Base-by-base conservation (phyloP, 2,113 vertebrate species). In the Oreochromis aureus region DNA sequence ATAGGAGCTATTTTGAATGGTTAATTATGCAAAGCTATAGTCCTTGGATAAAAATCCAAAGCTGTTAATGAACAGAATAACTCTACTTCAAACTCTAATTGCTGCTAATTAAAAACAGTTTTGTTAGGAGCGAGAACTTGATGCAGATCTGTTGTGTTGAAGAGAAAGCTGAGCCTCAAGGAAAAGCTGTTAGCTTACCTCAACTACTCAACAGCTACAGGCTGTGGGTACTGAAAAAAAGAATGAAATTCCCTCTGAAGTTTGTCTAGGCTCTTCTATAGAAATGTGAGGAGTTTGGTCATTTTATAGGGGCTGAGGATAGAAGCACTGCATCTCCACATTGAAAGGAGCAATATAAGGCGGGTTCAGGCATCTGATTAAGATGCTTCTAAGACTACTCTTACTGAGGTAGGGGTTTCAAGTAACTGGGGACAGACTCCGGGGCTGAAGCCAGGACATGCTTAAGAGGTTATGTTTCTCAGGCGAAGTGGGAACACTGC, bases 171-270 rank as follows among this genome's bases (percentile, higher is more conserved):
- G 44, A 76, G 44, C 24, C 9, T 19, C 15, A 76, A 76, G 15
- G 44, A 30, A 48, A 76, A 48, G 24, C 71, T 76, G 69, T 48
- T 30, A n/a, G n/a, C n/a, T n/a, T n/a, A 73, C 15, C 41, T 73
- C 69, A 48, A 27, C 15, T 30, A 48, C 32, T 0, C 16, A 63
- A 63, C 1, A 0, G 41, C 22, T 24, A 16, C 0, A 46, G 12
- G 69, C 41, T 46, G 69, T 73, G 41, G 69, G 63, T 6, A 41
- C 19, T 69, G 36, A 41, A 41, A 11, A 41, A 41, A 41, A 69
- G 7, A 69, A 69, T 6, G 2, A 24, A 22, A 41, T 13, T 69
- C 19, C 0, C 63, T 22, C 63, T 69, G 34, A 39, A 69, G 19
- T 39, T 39, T 69, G 1, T 39, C 11, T 15, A 13, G 19, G 4